A percentile compares a stretch with the other conserved stretches of the same genome.
phyloP scores from a whole-genome alignment of 2,888 invertebrate species.

The Quadriops clusia region DNA sequence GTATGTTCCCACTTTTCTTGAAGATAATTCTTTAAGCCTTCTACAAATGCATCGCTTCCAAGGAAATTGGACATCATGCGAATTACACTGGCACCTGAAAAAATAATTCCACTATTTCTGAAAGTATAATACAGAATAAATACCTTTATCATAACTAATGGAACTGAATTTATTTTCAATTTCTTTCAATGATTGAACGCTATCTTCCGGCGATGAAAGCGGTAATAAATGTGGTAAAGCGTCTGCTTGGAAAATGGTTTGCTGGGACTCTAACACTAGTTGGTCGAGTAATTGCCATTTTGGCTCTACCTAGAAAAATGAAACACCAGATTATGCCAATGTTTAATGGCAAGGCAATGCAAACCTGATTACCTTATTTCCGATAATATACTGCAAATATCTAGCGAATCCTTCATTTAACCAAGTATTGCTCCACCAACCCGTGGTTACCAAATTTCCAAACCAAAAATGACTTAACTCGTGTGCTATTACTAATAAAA shows the following conservation, averaged over 20 bases:
- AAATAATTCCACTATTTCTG: no score
- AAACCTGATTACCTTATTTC: slow-evolving; percentile 41
- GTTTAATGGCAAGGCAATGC: no score
- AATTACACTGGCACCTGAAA: no score
- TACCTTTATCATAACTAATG: slow-evolving; percentile 59
- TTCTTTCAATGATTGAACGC: slow-evolving; percentile 44
- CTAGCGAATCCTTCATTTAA: slow-evolving; percentile 64
- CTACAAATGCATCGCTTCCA: no score
- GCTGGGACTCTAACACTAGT: slow-evolving; percentile 58
- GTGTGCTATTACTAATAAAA: slow-evolving; percentile 59
- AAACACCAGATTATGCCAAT: no score
- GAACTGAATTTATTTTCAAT: slow-evolving; percentile 52
- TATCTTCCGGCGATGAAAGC: slow-evolving; percentile 43
- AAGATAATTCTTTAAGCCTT: no score
- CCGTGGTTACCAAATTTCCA: slow-evolving; percentile 61
- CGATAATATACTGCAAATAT: slow-evolving; percentile 59
- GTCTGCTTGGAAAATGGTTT: slow-evolving; percentile 49
- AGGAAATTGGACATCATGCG: no score
- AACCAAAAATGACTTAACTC: slow-evolving; percentile 79
- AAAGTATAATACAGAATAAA: no score
- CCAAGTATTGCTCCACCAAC: slow-evolving; percentile 67
- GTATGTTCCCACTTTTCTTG: no score
- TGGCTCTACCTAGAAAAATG: slow-evolving; percentile 42
- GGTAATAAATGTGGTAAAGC: slow-evolving; percentile 46
- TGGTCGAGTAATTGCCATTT: slow-evolving; percentile 54